Evolutionary conservation across 2,113 vertebrate species (phyloP), one percentile per base, ranked within the genome.

Genomic region (Pangasianodon hypophthalmus): DNA sequence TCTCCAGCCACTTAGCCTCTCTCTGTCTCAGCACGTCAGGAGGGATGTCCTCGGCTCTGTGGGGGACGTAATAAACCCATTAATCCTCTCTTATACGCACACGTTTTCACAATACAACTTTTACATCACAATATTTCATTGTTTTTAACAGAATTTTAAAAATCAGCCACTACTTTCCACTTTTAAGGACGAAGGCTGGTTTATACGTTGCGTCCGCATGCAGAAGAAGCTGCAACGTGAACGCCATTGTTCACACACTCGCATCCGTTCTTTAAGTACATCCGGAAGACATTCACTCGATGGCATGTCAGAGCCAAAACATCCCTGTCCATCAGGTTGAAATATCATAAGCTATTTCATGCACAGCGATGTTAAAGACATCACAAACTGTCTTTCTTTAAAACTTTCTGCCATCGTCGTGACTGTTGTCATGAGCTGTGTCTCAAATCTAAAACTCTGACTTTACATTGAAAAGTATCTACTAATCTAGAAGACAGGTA

Each of bases 1-100:
- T 99, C 85, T 99, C 98, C 95, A 99, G 96, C 98, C 98, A 99
- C 84, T 99, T 99, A 75, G 95, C 96, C 92, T 99, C 98, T 41
- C 98, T 96, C 91, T 98, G 97, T 92, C 98, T 96, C 84, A 99
- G 94, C 89, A 99, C 97, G 52, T 97, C 97, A 84, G 94, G 93
- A 8, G 98, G 97, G n/a, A 99, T 91, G 90, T 97, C 96, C 92
- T 97, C 97, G 80, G 95, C 93, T 24, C 94, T 95, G 90, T 54
- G 29, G 32, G 77, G 32, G 83, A 6, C 37, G 41, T 29, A 7
- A 77, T 16, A 13, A 58, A 56, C 69, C 11, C 48, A 14, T 52
- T 24, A 26, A 37, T 58, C 29, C 6, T 54, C 52, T 24, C 14
- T 54, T 50, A 26, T 32, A 82, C 3, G 41, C 0, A 13, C 48